Base-by-base conservation (phyloP, 1,140 invertebrate species). In the Drosophila prosaltans region DNA sequence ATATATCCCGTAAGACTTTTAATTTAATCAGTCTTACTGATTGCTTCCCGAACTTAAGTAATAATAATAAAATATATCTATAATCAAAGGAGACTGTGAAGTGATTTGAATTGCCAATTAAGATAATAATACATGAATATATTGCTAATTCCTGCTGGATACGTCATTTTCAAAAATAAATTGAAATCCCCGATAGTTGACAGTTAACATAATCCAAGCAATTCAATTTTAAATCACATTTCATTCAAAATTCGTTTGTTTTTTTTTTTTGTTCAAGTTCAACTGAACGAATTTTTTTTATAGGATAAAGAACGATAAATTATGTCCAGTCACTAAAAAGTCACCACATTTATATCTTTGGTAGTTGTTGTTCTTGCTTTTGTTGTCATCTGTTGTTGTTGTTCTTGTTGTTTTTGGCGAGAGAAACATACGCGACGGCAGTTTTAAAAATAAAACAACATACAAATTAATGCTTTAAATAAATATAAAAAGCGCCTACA, bases 391-490 rank as follows among this genome's bases (percentile, higher is more conserved):
- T 26, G 32, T 36, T 5, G 32, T 36, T 36, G 32, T 36, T 36
- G 32, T 5, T 36, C 3, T 7, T 51, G 45, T 51, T 26, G 45
- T 26, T 51, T 51, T 51, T 26, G 45, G 21, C 2, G n/a, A 65
- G 61, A 48, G 41, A 58, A 66, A 30, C 24, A 61, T 30, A 63
- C 26, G 66, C 40, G 64, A 10, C 39, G 64, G 39, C 45, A 51
- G 54, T 74, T 70, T 86, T 89, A 83, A 83, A 88, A 89, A 88
- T 89, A 88, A 51, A 51, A 74, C 70, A 89, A 60, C 77, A 70
- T 69, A 89, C 80, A 89, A 89, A 89, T 89, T 89, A 81, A 89
- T 89, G 78, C 74, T 89, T 89, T 84, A 81, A 89, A 89, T 89
- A 89, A 90, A 89, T 72, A 75, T 80, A 61, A 60, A 40, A 75